phyloP scores from a whole-genome alignment of 2,888 invertebrate species.

The Boloria selene region DNA sequence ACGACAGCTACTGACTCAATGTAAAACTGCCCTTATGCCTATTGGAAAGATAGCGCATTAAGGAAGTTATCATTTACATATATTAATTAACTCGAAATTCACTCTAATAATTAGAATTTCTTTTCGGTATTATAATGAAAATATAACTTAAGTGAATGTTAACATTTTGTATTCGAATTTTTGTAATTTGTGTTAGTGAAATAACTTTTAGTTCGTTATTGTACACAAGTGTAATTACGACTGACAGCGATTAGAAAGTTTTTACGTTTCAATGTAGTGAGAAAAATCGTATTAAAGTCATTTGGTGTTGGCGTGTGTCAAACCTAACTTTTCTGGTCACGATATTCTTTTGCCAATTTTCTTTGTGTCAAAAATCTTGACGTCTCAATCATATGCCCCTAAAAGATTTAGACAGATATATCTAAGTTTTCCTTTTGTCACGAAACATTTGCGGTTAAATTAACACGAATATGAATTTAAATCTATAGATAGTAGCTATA shows the following conservation, averaged over 20 bases:
- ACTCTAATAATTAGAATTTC: neutral
- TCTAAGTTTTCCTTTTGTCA: constrained; percentile 33
- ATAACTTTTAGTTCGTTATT: neutral
- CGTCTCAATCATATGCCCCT: constrained; percentile 62
- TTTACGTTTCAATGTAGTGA: constrained; percentile 60
- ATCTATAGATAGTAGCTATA: too few species aligned
- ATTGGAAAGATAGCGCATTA: constrained; percentile 4
- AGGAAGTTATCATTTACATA: constrained; percentile 9
- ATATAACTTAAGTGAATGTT: too few species aligned
- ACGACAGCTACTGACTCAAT: too few species aligned
- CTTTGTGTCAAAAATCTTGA: constrained; percentile 68
- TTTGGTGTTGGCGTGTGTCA: constrained; percentile 70
- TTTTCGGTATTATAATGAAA: too few species aligned
- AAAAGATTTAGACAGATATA: constrained; percentile 32
- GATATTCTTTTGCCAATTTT: constrained; percentile 75
- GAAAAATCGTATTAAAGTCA: constrained; percentile 63
- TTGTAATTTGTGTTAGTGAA: too few species aligned
- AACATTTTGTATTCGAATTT: too few species aligned
- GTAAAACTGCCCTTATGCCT: too few species aligned
- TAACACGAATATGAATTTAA: constrained; percentile 27
- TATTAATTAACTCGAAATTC: neutral
- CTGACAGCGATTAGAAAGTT: constrained; percentile 38
- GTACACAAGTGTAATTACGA: neutral
- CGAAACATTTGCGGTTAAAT: constrained; percentile 29
- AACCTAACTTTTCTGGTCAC: constrained; percentile 63